Evolutionary conservation across 2,888 invertebrate genomes (phyloP).

Genomic region (Chromoteleia sp.): DNA sequence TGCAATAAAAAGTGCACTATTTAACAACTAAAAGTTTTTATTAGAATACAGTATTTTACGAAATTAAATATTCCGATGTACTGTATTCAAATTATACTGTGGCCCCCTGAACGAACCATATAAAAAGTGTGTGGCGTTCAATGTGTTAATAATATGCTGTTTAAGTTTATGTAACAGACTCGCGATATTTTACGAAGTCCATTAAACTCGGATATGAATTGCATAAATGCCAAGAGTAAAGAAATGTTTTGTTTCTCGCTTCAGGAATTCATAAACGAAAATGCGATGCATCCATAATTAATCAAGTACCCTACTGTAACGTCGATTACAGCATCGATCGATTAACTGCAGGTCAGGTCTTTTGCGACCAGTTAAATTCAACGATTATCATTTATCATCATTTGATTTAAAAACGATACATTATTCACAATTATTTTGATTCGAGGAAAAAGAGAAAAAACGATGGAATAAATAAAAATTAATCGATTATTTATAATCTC

Average conservation of each 20-base stretch:
- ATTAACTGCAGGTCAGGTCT: conserved; percentile 51
- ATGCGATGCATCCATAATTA: conserved; percentile 67
- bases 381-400: conserved; percentile 59
- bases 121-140: no score
- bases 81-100: no score
- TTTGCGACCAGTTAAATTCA: conserved; percentile 43
- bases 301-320: conserved; percentile 47
- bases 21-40: no score
- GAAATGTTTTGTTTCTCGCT: conserved; percentile 42
- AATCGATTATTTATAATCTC: no score
- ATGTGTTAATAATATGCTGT: no score
- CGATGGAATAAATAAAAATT: no score
- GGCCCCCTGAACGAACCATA: no score
- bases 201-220: conserved; percentile 42
- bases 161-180: background rate
- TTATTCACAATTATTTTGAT: conserved; percentile 27
- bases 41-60: no score
- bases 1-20: no score
- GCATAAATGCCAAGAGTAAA: conserved; percentile 46
- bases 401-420: conserved; percentile 29
- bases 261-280: conserved; percentile 53
- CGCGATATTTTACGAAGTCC: conserved; percentile 2
- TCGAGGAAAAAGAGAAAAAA: background rate
- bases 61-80: no score
- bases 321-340: conserved; percentile 65